Percentiles rank a stretch among this genome's conserved stretches.
phyloP scores from a whole-genome alignment of 2,113 vertebrate species.

The Oxyruncus cristatus region DNA sequence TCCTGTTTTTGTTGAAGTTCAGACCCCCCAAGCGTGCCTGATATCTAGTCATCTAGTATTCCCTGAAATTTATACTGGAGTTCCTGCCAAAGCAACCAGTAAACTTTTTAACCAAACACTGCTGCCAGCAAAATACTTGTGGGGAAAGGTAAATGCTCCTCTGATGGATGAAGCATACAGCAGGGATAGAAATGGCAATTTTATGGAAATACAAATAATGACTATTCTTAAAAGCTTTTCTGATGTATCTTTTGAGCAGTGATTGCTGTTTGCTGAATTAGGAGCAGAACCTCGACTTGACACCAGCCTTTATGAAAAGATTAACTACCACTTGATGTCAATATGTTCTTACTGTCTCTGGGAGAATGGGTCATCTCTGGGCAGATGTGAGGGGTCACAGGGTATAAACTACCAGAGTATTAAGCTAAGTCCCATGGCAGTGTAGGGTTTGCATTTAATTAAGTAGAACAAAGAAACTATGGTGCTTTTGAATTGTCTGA shows the following conservation, averaged over 20 bases:
- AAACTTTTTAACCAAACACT: constrained; percentile 86
- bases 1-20: constrained; percentile 84
- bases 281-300: background rate
- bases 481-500: background rate
- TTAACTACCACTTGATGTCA: background rate
- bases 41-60: constrained; percentile 77
- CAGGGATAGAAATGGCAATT: background rate
- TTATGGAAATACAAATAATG: background rate
- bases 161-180: background rate
- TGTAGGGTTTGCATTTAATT: background rate
- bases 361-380: background rate
- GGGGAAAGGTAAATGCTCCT: constrained; percentile 75
- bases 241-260: background rate
- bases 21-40: constrained; percentile 83
- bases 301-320: background rate
- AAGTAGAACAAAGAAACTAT: background rate
- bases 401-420: background rate
- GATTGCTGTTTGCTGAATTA: background rate
- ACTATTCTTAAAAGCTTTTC: background rate
- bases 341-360: background rate
- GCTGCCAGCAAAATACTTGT: constrained; percentile 83
- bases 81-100: constrained; percentile 60
- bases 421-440: background rate
- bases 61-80: constrained; percentile 79
- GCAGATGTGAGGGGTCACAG: background rate